Percentiles rank a stretch among this genome's conserved stretches.
Evolutionary conservation across 2,888 invertebrate genomes (phyloP).

Genomic region (Drymonia ruficornis): DNA sequence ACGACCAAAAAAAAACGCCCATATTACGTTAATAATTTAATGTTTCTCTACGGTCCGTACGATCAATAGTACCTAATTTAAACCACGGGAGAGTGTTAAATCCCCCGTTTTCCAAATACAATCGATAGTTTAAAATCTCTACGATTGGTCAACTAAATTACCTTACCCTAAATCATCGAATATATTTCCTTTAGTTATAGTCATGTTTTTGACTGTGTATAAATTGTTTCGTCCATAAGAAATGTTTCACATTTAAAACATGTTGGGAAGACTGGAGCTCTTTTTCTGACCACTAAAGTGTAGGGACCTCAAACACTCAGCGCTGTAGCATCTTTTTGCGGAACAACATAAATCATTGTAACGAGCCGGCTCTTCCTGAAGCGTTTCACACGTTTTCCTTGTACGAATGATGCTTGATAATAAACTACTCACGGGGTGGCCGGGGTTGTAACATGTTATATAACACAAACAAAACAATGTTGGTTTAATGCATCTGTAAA

Average conservation of each 20-base stretch:
- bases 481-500: neutral
- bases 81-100: no score
- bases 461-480: neutral
- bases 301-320: conserved; percentile 50
- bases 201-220: no score
- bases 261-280: conserved; percentile 43
- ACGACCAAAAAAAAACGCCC: no score
- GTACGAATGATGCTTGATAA: conserved; percentile 41
- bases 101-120: no score
- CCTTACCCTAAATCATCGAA: no score
- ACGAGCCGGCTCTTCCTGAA: conserved; percentile 63
- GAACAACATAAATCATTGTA: conserved; percentile 73
- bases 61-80: no score
- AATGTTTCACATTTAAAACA: neutral
- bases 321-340: conserved; percentile 63
- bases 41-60: no score
- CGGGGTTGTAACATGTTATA: neutral
- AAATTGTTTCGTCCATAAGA: neutral
- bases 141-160: no score
- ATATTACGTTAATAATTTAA: no score
- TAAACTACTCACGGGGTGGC: conserved; percentile 34
- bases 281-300: conserved; percentile 56
- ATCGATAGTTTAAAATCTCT: no score
- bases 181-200: no score
- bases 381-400: conserved; percentile 72